Percentiles rank a stretch among this genome's conserved stretches.
These are phyloP conservation scores for Takifugu bimaculatus DNA, from an alignment of 2,113 vertebrate genomes.

Conservation along the genomic window DNA sequence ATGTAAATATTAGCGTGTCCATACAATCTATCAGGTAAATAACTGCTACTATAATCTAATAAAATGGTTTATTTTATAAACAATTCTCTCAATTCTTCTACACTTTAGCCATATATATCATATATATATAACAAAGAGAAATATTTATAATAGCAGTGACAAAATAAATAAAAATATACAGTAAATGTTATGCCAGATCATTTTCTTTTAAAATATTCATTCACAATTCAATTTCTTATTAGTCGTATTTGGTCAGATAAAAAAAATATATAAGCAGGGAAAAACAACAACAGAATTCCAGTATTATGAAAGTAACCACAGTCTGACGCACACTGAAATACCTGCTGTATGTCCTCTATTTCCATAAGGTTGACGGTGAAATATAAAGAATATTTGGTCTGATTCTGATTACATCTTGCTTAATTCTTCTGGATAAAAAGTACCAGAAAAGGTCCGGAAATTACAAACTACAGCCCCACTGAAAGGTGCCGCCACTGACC, in stretches of 20 bases:
- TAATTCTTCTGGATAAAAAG: conserved; percentile 30
- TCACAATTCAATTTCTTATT: conserved; percentile 29
- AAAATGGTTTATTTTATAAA: conserved; percentile 18
- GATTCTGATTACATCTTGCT: too few relatives aligned
- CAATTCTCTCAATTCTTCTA: conserved; percentile 32
- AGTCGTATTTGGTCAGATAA: conserved; percentile 56
- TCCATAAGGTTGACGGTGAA: too few relatives aligned
- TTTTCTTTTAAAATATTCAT: conserved; percentile 38
- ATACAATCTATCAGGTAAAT: conserved; percentile 16
- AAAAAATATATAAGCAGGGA: conserved; percentile 18
- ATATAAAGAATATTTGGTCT: too few relatives aligned
- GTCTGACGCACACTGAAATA: background rate
- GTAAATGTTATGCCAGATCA: conserved; percentile 32
- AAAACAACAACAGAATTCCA: conserved; percentile 54
- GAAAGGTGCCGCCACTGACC: conserved; percentile 24
- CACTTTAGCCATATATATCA: conserved; percentile 34
- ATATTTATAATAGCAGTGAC: conserved; percentile 34
- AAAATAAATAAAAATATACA: conserved; percentile 69
- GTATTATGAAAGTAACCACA: conserved; percentile 46
- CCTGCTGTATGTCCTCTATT: too few relatives aligned
- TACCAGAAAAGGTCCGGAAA: conserved; percentile 41
- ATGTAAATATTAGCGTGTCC: background rate
- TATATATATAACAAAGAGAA: background rate
- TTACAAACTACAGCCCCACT: conserved; percentile 32
- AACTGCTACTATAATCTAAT: conserved; percentile 33